Conservation (phyloP, 2,797 vertebrate genomes). For the Xiphophorus birchmanni region DNA sequence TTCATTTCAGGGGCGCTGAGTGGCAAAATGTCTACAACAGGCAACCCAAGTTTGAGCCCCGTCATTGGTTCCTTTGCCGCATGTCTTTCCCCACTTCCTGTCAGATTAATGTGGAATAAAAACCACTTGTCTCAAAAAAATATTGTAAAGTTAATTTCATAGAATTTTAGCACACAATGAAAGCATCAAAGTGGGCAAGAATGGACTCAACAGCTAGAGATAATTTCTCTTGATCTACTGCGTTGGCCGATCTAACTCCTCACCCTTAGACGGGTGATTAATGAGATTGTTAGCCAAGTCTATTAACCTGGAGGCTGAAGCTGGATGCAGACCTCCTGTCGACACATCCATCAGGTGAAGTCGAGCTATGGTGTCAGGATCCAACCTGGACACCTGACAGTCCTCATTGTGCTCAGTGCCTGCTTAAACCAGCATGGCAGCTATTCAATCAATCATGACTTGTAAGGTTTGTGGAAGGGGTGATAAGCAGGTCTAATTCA, state of each 20-base stretch:
- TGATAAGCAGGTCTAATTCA: slow-evolving; percentile 19
- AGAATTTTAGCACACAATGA: background rate
- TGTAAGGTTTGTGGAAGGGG: slow-evolving; percentile 9
- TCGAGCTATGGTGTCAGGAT: slow-evolving; percentile 40
- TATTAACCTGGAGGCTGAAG: slow-evolving; percentile 60
- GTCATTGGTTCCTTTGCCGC: too few relatives aligned
- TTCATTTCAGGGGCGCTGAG: background rate
- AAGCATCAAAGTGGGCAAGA: slow-evolving; percentile 19
- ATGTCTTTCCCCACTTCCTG: too few relatives aligned
- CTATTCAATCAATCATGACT: slow-evolving; percentile 68
- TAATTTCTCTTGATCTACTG: slow-evolving; percentile 36
- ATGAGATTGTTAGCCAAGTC: slow-evolving; percentile 48
- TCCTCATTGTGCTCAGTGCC: slow-evolving; percentile 59
- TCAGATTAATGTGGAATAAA: too few relatives aligned
- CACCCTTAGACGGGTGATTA: slow-evolving; percentile 57
- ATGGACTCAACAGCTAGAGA: background rate
- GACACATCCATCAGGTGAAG: slow-evolving; percentile 70
- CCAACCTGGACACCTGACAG: slow-evolving; percentile 43
- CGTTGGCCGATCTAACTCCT: slow-evolving; percentile 36
- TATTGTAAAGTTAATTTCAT: too few relatives aligned
- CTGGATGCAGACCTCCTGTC: slow-evolving; percentile 44
- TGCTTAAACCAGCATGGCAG: slow-evolving; percentile 57
- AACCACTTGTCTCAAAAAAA: too few relatives aligned
- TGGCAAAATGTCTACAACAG: too few relatives aligned
- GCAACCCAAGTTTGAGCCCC: too few relatives aligned